phyloP scores from a whole-genome alignment of 2,113 vertebrate genomes.

The Terrapene triunguis region DNA sequence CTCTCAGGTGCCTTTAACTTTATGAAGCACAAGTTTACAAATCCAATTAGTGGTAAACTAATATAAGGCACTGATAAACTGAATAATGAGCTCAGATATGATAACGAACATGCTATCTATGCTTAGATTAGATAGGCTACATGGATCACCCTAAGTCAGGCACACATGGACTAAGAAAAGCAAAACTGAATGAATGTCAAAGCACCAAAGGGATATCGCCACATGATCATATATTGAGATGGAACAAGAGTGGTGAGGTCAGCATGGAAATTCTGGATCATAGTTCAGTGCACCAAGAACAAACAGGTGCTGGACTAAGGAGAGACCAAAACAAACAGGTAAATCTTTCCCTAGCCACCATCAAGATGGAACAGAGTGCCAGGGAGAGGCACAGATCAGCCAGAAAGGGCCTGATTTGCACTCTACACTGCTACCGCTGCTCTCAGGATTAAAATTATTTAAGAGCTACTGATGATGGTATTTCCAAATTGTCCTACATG shows the following conservation, averaged over 20 bases:
- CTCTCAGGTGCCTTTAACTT: neutral
- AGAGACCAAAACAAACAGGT: neutral
- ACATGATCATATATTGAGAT: neutral
- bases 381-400: no score
- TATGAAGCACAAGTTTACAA: neutral
- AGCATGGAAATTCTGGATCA: neutral
- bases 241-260: fast-evolving
- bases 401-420: neutral
- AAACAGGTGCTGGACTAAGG: fast-evolving
- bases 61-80: neutral
- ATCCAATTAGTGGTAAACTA: neutral
- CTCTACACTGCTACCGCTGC: neutral
- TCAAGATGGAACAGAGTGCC: no score
- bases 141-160: neutral
- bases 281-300: neutral
- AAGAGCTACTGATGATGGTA: fast-evolving
- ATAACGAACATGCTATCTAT: neutral
- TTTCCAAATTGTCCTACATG: fast-evolving
- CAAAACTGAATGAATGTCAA: neutral
- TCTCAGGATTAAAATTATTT: neutral
- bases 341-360: no score
- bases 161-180: neutral
- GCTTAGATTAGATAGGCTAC: neutral
- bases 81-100: neutral
- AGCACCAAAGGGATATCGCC: neutral